Base-by-base conservation (phyloP, 2,888 invertebrate species). In the Cyclophora albipunctata region DNA sequence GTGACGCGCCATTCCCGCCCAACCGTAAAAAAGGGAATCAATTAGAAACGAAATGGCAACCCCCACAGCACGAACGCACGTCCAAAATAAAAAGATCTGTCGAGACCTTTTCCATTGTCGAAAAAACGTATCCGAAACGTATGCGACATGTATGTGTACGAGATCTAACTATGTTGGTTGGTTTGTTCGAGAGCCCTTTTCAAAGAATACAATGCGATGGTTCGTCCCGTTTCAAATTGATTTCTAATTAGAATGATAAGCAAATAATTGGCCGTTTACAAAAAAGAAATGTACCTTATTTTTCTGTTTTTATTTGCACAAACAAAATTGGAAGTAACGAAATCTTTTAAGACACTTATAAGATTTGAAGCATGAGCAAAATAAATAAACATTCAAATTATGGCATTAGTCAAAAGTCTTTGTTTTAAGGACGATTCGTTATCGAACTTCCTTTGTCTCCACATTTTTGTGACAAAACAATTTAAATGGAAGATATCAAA, bases 1-100 rank as follows among this genome's bases (percentile, higher is more conserved):
- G 73, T 75, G 75, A 74, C 75, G 70, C 64, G 67, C 70, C 77
- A 72, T 69, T 75, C 73, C 73, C 78, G 66, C 66, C 78, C 78
- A 73, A 77, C 81, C 84, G 79, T 83, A 78, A 84, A 84, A 84
- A 83, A 80, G 78, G 81, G 77, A 79, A 86, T 84, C 85, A 87
- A 84, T 85, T 85, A 84, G 80, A 80, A 37, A 69, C 78, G 73
- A 82, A 81, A 81, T 83, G 79, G 78, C 81, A 77, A 73, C 71
- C 75, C 72, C 67, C 34, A 64, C 67, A 67, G 63, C 62, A 55
- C 51, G 60, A 63, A 61, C 64, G 60, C 62, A 58, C 62, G 63
- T 40, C 80, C 75, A 72, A 56, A 54, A 54, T 69, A 71, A 64
- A 61, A 52, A 67, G 73, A 71, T 53, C 67, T 64, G 45, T 42